Conservation (phyloP, 37 sponge, comb jelly and placozoan species). For the Petrosia ficiformis region DNA sequence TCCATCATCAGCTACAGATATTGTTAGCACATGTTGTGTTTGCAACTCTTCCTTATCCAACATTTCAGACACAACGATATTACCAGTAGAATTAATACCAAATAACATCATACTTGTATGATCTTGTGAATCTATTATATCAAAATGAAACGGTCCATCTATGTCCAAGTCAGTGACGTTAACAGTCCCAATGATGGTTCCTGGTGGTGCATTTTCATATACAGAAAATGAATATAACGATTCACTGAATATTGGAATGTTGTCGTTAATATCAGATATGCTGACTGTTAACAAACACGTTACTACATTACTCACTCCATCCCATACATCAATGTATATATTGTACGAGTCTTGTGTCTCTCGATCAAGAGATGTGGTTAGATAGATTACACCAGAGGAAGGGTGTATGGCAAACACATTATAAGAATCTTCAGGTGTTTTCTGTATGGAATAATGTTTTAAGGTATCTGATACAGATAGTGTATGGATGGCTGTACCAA, state of each 20-base stretch:
- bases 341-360: neutral
- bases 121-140: conserved; percentile 26
- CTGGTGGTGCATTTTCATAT: conserved; percentile 8
- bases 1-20: conserved; percentile 35
- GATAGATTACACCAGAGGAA: conserved; percentile 50
- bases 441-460: neutral
- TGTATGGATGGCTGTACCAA: neutral
- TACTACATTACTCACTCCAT: conserved; percentile 3
- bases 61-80: neutral
- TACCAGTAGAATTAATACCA: neutral
- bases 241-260: conserved; percentile 32
- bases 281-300: neutral
- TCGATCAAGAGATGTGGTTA: conserved; percentile 26
- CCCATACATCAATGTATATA: conserved; percentile 9
- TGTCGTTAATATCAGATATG: conserved; percentile 56
- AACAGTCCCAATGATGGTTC: conserved; percentile 3
- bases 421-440: conserved; percentile 9
- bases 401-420: conserved; percentile 37
- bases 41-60: conserved; percentile 32
- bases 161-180: conserved; percentile 43
- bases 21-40: conserved; percentile 34
- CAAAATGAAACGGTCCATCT: conserved; percentile 8
- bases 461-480: neutral
- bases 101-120: conserved; percentile 18
- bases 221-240: conserved; percentile 7